Percentiles rank a stretch among this genome's conserved stretches.
phyloP scores from a whole-genome alignment of 1,140 invertebrate genomes.

The Eubasilissa regina region DNA sequence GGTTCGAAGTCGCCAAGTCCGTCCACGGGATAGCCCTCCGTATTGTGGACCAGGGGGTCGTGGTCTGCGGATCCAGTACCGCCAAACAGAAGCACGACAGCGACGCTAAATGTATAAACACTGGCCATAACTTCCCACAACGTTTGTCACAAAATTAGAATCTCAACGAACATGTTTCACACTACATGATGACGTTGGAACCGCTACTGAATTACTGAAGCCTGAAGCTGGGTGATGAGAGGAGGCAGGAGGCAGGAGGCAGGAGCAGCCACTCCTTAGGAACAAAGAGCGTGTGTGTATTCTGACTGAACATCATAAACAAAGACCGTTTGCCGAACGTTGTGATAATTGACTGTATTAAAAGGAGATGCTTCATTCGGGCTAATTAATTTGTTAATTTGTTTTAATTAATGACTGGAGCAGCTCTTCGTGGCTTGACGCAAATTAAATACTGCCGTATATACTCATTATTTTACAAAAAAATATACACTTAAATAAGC shows the following conservation, averaged over 20 bases:
- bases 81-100: conserved; percentile 19
- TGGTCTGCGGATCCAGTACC: not conserved
- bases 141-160: conserved; percentile 3
- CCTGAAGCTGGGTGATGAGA: not conserved
- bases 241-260: not conserved
- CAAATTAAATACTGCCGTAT: not conserved
- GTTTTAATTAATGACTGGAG: conserved; percentile 26
- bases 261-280: not conserved
- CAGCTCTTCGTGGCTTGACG: conserved; percentile 3
- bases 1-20: conserved; percentile 52
- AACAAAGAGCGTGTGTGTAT: conserved; percentile 22
- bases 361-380: conserved; percentile 20
- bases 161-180: not conserved
- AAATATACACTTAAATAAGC: too few relatives aligned
- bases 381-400: conserved; percentile 16
- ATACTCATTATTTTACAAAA: too few relatives aligned
- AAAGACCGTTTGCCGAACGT: not conserved
- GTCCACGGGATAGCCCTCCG: conserved; percentile 47
- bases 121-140: conserved; percentile 21
- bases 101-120: not conserved
- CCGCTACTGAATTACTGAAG: conserved; percentile 4
- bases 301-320: conserved; percentile 20
- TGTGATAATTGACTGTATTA: conserved; percentile 5
- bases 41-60: conserved; percentile 11
- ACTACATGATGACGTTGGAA: conserved; percentile 3